phyloP scores from a whole-genome alignment of 2,113 vertebrate genomes.

The Boleophthalmus pectinirostris region DNA sequence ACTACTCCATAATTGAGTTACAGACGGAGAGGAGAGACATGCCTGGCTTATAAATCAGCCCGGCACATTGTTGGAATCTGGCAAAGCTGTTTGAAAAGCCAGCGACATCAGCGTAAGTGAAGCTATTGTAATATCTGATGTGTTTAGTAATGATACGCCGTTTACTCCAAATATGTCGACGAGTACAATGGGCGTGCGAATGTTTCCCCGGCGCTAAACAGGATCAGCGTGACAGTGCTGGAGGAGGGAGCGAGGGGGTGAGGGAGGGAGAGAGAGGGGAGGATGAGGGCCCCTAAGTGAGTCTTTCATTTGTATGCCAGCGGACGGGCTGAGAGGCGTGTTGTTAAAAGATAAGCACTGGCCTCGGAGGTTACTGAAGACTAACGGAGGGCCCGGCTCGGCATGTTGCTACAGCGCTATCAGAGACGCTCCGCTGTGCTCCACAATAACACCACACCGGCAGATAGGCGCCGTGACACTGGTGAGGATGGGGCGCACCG shows the following conservation, averaged over 20 bases:
- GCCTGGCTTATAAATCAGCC: constrained; percentile 51
- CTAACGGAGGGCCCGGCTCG: constrained; percentile 66
- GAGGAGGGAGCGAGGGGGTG: constrained; percentile 36
- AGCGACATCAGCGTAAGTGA: constrained; percentile 17
- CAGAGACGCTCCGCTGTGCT: constrained; percentile 58
- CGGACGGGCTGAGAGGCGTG: constrained; percentile 72
- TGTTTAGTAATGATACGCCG: constrained; percentile 33
- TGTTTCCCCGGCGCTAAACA: constrained; percentile 55
- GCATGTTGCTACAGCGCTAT: constrained; percentile 65
- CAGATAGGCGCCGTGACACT: constrained; percentile 59
- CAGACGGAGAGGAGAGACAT: constrained; percentile 46
- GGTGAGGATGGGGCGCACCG: constrained; percentile 24
- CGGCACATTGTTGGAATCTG: constrained; percentile 22
- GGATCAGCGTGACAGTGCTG: constrained; percentile 67
- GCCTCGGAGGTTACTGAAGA: constrained; percentile 71
- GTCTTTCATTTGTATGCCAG: constrained; percentile 77
- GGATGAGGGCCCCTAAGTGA: constrained; percentile 66
- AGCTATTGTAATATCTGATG: constrained; percentile 42
- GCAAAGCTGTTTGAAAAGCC: constrained; percentile 22
- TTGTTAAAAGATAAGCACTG: constrained; percentile 79
- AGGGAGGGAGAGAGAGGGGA: constrained; percentile 25
- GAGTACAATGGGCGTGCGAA: constrained; percentile 44
- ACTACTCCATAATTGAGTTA: constrained; percentile 60
- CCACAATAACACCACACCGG: constrained; percentile 58
- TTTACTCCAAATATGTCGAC: constrained; percentile 49